phyloP scores from a whole-genome alignment of 2,113 vertebrate species.

The Xenotilapia longispinis region DNA sequence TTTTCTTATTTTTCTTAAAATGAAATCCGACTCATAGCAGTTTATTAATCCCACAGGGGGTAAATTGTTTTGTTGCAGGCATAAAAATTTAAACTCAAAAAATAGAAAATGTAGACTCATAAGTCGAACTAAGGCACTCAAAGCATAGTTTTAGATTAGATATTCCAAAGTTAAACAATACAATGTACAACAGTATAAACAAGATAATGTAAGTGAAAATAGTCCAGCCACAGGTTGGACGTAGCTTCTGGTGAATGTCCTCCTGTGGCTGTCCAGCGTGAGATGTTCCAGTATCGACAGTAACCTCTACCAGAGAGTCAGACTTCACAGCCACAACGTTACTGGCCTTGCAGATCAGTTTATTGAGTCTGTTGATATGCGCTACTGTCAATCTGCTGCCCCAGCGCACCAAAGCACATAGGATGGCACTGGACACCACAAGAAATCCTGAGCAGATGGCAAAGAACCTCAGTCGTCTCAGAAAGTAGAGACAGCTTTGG shows the following conservation, averaged over 20 bases:
- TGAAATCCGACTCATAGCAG: background rate
- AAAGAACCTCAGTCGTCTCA: background rate
- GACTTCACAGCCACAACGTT: background rate
- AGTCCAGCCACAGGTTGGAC: background rate
- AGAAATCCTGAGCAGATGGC: background rate
- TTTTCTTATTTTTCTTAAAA: background rate
- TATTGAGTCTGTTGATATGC: background rate
- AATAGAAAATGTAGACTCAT: background rate
- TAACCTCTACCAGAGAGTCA: background rate
- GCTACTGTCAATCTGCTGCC: background rate
- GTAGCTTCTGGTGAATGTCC: background rate
- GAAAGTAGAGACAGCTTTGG: background rate
- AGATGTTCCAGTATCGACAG: background rate
- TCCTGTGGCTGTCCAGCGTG: background rate
- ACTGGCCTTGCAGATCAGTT: background rate
- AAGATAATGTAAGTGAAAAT: background rate
- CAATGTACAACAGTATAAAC: background rate
- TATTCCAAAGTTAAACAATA: background rate
- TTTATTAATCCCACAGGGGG: background rate
- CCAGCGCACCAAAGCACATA: background rate
- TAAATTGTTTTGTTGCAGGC: background rate
- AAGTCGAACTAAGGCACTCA: background rate
- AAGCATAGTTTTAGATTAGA: background rate
- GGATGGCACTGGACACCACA: background rate
- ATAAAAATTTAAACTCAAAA: background rate